Base-by-base conservation (phyloP, 1,140 invertebrate species). In the Cephus cinctus region DNA sequence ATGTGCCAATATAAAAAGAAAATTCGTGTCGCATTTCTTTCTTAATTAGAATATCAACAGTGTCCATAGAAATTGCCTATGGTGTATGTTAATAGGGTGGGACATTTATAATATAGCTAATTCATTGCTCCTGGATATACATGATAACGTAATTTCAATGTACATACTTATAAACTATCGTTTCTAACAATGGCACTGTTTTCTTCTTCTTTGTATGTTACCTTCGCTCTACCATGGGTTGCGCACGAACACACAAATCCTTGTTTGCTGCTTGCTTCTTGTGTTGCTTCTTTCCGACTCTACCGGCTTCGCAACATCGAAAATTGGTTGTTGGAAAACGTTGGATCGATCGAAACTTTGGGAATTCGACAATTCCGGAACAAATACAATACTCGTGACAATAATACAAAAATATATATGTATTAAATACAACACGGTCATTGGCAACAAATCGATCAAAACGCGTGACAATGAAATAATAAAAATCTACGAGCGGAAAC, bases 171-270 rank as follows among this genome's bases (percentile, higher is more conserved):
- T 60, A 42, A 32, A 51, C 49, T 59, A 56, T 59, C 32, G 54
- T 59, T 56, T 67, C 63, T 71, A 73, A 73, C 59, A 60, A 56
- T 65, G 56, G 64, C 63, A 70, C 63, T 64, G 42, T 71, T 70
- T 43, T 74, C 57, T 66, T n/a, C n/a, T n/a, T 73, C 61, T 73
- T 71, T 73, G 43, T 75, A 73, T 75, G 70, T 74, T 59, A 59
- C 50, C 66, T 62, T 61, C 63, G 62, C 59, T 63, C 53, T 65
- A 62, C 50, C 56, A 50, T 65, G 69, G 71, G 69, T 61, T 63
- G 58, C 58, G 54, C 61, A 60, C 61, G 52, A 54, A 69, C 59
- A 66, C 54, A 30, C 56, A 55, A 68, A 66, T 68, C 59, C 65
- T 69, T 63, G 59, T 71, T 69, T 65, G 67, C 65, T 58, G 61